Base-by-base conservation (phyloP, 2,888 invertebrate genomes). In the Nemotelus nigrinus region DNA sequence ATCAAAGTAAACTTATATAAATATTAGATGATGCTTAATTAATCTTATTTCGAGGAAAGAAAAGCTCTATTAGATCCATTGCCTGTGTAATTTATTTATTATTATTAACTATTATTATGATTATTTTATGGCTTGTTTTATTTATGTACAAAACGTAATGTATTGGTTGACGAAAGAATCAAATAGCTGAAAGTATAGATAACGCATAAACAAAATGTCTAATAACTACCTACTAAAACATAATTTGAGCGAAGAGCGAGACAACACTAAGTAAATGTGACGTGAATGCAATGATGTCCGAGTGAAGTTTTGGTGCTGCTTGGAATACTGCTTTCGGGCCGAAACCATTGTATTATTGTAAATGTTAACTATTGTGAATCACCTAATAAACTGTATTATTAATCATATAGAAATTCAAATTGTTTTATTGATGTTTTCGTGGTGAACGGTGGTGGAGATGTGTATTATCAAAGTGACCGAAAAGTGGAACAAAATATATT, bases 31-130 rank as follows among this genome's bases (percentile, higher is more conserved):
- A 74, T 74, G 74, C 74, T 74, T 74, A 50, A 48, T 74, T 74
- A 70, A 70, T 70, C 53, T 70, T 55, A 70, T 70, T 70, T 70
- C 8, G 60, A 63, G 63, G 74, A 70, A 25, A 25, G 25, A 25
- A 25, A 25, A 25, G 25, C 25, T 25, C 25, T 74, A 60, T 74
- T 74, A 74, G 74, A 74, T 74, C 60, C 57, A 72, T 48, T 74
- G 74, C 60, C 74, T 60, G 74, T 63, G 63, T 74, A 74, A 74
- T 74, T 74, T 74, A 74, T 74, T 74, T 74, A 74, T 74, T 74
- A 68, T 53, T 53, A 74, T 74, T 74, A 63, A 74, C 63, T 74
- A 68, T 53, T 53, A 67, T 48, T 64, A 25, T 57, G 10, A 63
- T 63, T 67, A 48, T 67, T 70, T 70, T 7, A 70, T 70, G 10